Base-by-base conservation (phyloP, 2,888 invertebrate genomes). In the Lasioglossum vierecki region DNA sequence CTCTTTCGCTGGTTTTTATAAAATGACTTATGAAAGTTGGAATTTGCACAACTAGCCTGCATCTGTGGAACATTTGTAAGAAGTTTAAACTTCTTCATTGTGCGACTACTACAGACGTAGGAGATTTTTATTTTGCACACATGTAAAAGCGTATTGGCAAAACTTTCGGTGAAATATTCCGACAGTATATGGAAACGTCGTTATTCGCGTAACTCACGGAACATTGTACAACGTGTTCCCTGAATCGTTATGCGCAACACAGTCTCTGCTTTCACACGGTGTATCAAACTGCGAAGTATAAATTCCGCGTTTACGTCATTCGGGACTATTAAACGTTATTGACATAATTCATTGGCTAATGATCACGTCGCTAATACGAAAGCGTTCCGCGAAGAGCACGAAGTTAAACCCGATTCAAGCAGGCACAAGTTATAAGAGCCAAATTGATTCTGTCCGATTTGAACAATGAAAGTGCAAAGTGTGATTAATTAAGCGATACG, bases 401-500 rank as follows among this genome's bases (percentile, higher is more conserved):
- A 68, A 53, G 41, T 53, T 53, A 71, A 80, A 84, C 77, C 63
- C 70, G 63, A 80, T 74, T 74, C 73, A 49, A 70, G 72, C 73
- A 80, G 70, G 15, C 84, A 18, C 77, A 77, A 85, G 80, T 75
- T 80, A 77, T 84, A 79, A 80, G 79, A 77, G 79, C 80, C 66
- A 84, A 85, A 85, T 85, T 85, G 85, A 73, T 84, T 80, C 80
- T 80, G 84, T 84, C 84, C 85, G 80, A 84, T 80, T 85, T 46
- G 84, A 77, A 80, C 85, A 84, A 84, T 84, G 80, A 84, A 84
- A 85, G 73, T 63, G 79, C 79, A 70, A 85, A 85, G 84, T 77
- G 80, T 85, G 85, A 85, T 85, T 85, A 80, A 84, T 85, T 84
- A 85, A 85, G 77, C 84, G 84, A 84, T 85, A 80, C 77, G 74